Evolutionary conservation across 2,113 vertebrate species (phyloP).

Genomic region (Anarhynchus alexandrinus): DNA sequence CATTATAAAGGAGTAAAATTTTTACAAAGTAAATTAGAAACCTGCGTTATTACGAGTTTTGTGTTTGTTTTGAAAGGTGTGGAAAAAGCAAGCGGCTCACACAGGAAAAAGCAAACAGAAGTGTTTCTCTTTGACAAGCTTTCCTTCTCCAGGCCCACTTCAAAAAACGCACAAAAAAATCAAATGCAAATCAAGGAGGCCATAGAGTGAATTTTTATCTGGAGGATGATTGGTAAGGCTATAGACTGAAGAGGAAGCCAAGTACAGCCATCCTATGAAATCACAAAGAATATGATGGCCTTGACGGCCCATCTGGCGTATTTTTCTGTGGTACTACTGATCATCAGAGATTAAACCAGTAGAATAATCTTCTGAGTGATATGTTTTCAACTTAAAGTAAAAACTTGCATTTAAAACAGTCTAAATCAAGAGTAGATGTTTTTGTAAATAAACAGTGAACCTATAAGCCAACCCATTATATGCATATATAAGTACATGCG

Average conservation of each 20-base stretch:
- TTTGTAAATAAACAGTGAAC: background rate
- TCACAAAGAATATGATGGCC: background rate
- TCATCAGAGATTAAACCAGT: background rate
- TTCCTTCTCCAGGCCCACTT: background rate
- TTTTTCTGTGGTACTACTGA: background rate
- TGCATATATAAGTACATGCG: accelerated
- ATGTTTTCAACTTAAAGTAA: background rate
- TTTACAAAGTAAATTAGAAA: background rate
- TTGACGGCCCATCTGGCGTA: background rate
- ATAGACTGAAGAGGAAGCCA: background rate
- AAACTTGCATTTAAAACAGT: background rate
- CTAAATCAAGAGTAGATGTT: background rate
- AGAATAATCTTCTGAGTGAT: background rate
- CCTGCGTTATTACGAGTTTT: background rate
- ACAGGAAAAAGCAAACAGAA: background rate
- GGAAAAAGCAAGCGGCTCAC: background rate
- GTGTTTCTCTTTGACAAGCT: background rate
- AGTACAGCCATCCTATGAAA: background rate
- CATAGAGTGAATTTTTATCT: background rate
- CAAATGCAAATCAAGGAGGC: background rate
- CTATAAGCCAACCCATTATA: background rate
- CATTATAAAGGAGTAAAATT: background rate
- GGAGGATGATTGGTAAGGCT: background rate
- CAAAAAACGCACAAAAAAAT: background rate
- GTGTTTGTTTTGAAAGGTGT: background rate